A percentile compares a stretch with the other conserved stretches of the same genome.
Evolutionary conservation across 2,888 invertebrate genomes (phyloP).

Genomic region (Hypolimnas misippus): DNA sequence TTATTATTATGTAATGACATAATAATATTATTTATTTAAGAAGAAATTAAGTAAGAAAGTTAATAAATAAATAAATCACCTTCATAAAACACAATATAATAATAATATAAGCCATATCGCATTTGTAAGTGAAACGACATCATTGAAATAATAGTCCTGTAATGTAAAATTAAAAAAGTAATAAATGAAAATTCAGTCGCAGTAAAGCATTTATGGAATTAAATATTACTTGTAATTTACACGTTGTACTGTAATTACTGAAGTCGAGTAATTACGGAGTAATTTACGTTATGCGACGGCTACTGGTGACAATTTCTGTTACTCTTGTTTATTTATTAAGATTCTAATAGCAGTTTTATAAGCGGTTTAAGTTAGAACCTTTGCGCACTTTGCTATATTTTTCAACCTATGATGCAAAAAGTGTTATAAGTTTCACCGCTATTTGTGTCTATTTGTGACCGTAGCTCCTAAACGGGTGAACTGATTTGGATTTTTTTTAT

Average conservation of each 20-base stretch:
- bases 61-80: too few species aligned
- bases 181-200: conserved; percentile 5
- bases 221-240: conserved; percentile 30
- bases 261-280: conserved; percentile 48
- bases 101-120: too few species aligned
- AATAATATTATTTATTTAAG: too few species aligned
- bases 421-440: not conserved
- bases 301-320: conserved; percentile 51
- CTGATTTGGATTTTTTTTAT: too few species aligned
- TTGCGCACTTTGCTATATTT: too few species aligned
- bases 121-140: not conserved
- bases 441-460: too few species aligned
- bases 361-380: conserved; percentile 19
- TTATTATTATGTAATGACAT: too few species aligned
- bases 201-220: conserved; percentile 25
- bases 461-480: too few species aligned
- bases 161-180: not conserved
- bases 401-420: too few species aligned
- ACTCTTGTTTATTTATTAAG: conserved; percentile 48
- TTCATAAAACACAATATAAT: too few species aligned
- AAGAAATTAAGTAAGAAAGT: too few species aligned
- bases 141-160: not conserved
- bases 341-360: not conserved
- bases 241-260: conserved; percentile 43
- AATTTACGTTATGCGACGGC: conserved; percentile 49